Base-by-base conservation (phyloP, 1,140 invertebrate species). In the Anastrepha ludens region DNA sequence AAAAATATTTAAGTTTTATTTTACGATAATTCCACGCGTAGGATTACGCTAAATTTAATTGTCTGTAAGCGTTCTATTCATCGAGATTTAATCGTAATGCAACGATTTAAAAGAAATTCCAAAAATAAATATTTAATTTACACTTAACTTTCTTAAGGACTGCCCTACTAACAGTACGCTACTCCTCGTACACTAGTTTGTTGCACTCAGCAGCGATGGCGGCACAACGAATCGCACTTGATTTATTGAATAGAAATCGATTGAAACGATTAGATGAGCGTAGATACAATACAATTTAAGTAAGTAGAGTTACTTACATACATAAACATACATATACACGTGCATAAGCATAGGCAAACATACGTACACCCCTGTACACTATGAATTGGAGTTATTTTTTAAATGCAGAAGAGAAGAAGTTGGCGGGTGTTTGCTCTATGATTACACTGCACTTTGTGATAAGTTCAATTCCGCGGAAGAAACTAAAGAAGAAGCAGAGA, bases 191-290 rank as follows among this genome's bases (percentile, higher is more conserved):
- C 64, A 39, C 15, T 67, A 17, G 29, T 17, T 64, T 55, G 86
- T 29, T 8, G 39, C 11, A 44, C 64, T 67, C 29, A 5, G 62
- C 20, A 67, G 6, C 44, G n/a, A n/a, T 62, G 62, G 3, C 11
- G 62, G 74, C 74, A 81, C n/a, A 81, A 81, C 74, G 74, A 81
- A 81, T 81, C 17, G 74, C 44, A 81, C 91, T 91, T 91, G 91
- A 91, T 91, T 91, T 91, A 91, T 91, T 91, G 91, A 91, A 91
- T 92, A 90, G 91, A 92, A 91, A 91, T 92, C 91, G 91, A 91
- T 91, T 91, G 91, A 90, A 91, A 90, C 91, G 91, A 91, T 91
- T 90, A 81, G 74, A 81, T 81, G 74, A 81, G 74, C 74, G 47
- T 58, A 81, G 74, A 81, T 29, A 55, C 74, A 81, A 81, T 29